These are phyloP conservation scores for Salvelinus namaycush DNA, from an alignment of 2,113 vertebrate genomes.

Conservation along the genomic window DNA sequence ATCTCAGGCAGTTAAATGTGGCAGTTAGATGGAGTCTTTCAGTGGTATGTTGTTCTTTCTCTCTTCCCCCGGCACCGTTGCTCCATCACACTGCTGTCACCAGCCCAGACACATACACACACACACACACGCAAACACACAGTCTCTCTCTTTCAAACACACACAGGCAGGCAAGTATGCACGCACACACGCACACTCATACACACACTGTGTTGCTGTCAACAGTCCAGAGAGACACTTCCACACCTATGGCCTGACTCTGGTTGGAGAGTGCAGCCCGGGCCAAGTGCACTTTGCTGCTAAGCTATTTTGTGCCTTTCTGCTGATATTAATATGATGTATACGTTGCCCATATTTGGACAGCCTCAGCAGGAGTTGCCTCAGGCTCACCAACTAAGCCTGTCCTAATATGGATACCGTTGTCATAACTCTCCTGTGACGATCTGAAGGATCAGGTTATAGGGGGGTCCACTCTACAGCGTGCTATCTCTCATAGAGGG, in stretches of 20 bases:
- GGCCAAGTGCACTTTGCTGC: background rate
- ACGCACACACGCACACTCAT: background rate
- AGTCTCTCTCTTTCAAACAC: background rate
- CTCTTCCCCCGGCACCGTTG: too few species aligned
- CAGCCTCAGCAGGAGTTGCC: too few species aligned
- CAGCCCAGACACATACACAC: background rate
- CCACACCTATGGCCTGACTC: background rate
- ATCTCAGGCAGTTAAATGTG: background rate
- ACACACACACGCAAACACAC: background rate
- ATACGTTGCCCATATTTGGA: too few species aligned
- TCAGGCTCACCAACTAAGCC: too few species aligned
- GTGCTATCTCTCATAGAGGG: too few species aligned
- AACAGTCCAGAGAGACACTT: background rate
- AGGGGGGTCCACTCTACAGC: too few species aligned
- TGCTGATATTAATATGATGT: too few species aligned
- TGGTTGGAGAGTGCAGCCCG: background rate
- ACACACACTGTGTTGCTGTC: background rate
- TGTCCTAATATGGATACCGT: too few species aligned
- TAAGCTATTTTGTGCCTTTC: background rate
- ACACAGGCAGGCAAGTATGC: background rate
- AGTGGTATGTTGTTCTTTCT: background rate
- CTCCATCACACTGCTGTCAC: too few species aligned
- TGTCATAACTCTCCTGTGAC: too few species aligned
- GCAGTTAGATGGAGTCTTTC: background rate
- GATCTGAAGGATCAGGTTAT: too few species aligned